Percentiles rank a stretch among this genome's conserved stretches.
Evolutionary conservation across 1,140 invertebrate species (phyloP).

Genomic region (Oncopodura yosiiana): DNA sequence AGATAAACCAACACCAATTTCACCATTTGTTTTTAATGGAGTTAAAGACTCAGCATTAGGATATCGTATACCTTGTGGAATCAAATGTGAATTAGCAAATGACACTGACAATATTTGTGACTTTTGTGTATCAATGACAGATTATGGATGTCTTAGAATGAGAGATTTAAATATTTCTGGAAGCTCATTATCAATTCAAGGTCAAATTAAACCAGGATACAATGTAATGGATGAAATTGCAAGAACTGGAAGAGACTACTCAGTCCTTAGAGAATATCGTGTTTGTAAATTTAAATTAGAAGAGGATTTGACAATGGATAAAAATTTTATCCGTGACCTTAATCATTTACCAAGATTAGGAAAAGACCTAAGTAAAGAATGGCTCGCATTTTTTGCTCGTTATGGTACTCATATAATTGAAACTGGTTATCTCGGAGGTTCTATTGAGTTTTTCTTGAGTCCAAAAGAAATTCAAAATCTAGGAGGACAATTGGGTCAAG

Average conservation of each 20-base stretch:
- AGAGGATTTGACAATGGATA: too few species aligned
- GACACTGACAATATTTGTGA: neutral
- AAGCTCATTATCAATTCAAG: neutral
- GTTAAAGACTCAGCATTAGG: neutral
- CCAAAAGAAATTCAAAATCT: too few species aligned
- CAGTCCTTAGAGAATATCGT: too few species aligned
- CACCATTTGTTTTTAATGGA: neutral
- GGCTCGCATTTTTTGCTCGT: slow-evolving; percentile 2
- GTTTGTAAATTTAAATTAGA: too few species aligned
- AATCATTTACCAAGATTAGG: too few species aligned
- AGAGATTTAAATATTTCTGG: neutral
- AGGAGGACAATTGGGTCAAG: too few species aligned
- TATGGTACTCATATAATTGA: slow-evolving; percentile 16
- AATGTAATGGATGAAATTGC: neutral
- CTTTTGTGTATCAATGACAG: neutral
- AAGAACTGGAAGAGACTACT: too few species aligned
- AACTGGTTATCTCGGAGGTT: slow-evolving; percentile 10
- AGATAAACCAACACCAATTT: neutral
- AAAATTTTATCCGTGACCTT: too few species aligned
- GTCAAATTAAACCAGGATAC: neutral
- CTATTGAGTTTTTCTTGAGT: slow-evolving; percentile 14
- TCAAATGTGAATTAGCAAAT: neutral
- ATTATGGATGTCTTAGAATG: neutral
- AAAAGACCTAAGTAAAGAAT: too few species aligned
- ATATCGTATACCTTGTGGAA: neutral